These are phyloP conservation scores for Danaus plexippus DNA, from an alignment of 1,140 invertebrate species.

Conservation along the genomic window DNA sequence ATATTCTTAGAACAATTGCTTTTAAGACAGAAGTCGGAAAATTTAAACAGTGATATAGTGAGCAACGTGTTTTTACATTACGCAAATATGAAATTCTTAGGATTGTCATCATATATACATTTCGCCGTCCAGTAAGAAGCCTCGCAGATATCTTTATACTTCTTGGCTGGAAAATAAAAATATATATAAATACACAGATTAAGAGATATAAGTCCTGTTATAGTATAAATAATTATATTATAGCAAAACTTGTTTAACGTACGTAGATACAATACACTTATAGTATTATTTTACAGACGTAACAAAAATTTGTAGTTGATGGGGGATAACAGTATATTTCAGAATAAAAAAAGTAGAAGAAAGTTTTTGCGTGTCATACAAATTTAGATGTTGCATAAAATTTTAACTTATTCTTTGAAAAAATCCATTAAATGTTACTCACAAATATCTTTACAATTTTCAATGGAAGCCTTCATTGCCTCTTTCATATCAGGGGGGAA, in stretches of 20 bases:
- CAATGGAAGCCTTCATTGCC: conserved; percentile 33
- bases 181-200: conserved; percentile 6
- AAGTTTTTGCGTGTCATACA: too few species aligned
- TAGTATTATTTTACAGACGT: too few species aligned
- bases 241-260: too few species aligned
- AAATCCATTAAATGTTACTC: conserved; percentile 22
- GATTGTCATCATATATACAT: conserved; percentile 51
- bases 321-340: too few species aligned
- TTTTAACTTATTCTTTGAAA: not conserved
- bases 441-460: conserved; percentile 50
- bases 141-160: conserved; percentile 54
- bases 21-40: too few species aligned
- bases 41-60: too few species aligned
- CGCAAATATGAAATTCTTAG: conserved; percentile 54
- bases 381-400: not conserved
- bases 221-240: too few species aligned
- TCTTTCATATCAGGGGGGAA: conserved; percentile 51
- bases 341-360: too few species aligned
- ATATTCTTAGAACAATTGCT: too few species aligned
- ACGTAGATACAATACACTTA: too few species aligned
- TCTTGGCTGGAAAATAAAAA: conserved; percentile 42
- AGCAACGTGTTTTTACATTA: conserved; percentile 10
- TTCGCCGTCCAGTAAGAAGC: conserved; percentile 49
- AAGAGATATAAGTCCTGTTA: conserved; percentile 3
- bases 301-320: too few species aligned